Conservation (phyloP, 2,113 vertebrate species). For the Bos taurus region DNA sequence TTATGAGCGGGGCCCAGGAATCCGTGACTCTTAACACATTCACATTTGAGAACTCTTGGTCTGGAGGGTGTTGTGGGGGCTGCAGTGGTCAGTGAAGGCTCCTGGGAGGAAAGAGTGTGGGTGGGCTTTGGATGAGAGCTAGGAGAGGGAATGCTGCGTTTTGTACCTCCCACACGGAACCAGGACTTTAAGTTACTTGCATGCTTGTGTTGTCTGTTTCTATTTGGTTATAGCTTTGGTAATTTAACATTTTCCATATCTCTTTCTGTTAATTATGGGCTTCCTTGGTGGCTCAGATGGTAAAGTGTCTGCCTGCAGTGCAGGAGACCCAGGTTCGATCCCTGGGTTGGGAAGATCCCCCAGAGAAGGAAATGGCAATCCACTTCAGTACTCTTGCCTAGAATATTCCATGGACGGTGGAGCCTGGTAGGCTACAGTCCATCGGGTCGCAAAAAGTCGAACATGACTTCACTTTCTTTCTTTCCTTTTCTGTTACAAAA, state of each 20-base stretch:
- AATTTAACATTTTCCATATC: not conserved
- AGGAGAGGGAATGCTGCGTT: not conserved
- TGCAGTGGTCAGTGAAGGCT: not conserved
- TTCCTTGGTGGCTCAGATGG: not conserved
- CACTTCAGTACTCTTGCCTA: not conserved
- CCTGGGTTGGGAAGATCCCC: not conserved
- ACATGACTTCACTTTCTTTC: not conserved
- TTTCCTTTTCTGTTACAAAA: not conserved
- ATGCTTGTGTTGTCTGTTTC: not conserved
- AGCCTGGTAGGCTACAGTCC: not conserved
- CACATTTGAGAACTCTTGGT: not conserved
- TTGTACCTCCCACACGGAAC: not conserved
- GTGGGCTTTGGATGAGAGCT: not conserved
- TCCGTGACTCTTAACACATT: not conserved
- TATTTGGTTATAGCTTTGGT: not conserved
- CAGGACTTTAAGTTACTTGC: not conserved
- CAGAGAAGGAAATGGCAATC: not conserved
- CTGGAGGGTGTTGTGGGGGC: not conserved
- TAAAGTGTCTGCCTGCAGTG: not conserved
- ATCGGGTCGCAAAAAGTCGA: not conserved
- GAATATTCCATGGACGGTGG: fast-evolving
- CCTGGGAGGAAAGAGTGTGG: not conserved
- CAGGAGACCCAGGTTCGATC: not conserved
- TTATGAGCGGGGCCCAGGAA: not conserved
- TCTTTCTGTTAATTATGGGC: not conserved